Conservation (phyloP, 1,140 invertebrate genomes). For the Drosophila orosa region DNA sequence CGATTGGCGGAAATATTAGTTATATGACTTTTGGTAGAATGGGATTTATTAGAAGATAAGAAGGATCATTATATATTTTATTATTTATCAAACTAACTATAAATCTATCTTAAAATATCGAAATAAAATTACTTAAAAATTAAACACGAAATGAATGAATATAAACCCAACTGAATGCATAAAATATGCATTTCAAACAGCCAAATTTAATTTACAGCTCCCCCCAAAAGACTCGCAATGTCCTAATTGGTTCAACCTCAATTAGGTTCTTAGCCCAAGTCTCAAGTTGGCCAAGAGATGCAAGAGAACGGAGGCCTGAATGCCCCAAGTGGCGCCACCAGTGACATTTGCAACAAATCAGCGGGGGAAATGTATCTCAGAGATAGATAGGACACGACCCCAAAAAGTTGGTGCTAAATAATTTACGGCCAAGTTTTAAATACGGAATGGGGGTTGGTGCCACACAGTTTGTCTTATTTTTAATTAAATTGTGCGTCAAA, state of each 20-base stretch:
- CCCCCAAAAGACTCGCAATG: not conserved
- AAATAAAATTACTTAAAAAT: not conserved
- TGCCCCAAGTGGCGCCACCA: slow-evolving; percentile 18
- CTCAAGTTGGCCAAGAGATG: slow-evolving; percentile 29
- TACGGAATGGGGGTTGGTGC: slow-evolving; percentile 2
- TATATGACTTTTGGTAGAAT: not conserved
- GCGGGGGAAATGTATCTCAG: slow-evolving; percentile 23
- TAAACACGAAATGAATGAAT: too few relatives aligned
- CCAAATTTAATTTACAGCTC: not conserved
- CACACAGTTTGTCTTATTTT: slow-evolving; percentile 59
- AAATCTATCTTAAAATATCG: too few relatives aligned
- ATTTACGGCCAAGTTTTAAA: slow-evolving; percentile 66
- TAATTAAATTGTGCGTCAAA: slow-evolving; percentile 83
- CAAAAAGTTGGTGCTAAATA: slow-evolving; percentile 42
- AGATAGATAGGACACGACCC: slow-evolving; percentile 17
- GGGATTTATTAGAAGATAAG: not conserved
- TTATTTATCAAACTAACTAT: too few relatives aligned
- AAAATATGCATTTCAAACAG: not conserved
- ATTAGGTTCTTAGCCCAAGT: slow-evolving; percentile 23
- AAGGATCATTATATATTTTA: too few relatives aligned
- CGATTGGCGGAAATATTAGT: not conserved
- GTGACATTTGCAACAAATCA: slow-evolving; percentile 14
- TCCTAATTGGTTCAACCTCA: slow-evolving; percentile 41
- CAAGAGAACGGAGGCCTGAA: not conserved
- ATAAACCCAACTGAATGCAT: not conserved